Conservation (phyloP, 2,888 invertebrate genomes). For the Xiphydria camelus region DNA sequence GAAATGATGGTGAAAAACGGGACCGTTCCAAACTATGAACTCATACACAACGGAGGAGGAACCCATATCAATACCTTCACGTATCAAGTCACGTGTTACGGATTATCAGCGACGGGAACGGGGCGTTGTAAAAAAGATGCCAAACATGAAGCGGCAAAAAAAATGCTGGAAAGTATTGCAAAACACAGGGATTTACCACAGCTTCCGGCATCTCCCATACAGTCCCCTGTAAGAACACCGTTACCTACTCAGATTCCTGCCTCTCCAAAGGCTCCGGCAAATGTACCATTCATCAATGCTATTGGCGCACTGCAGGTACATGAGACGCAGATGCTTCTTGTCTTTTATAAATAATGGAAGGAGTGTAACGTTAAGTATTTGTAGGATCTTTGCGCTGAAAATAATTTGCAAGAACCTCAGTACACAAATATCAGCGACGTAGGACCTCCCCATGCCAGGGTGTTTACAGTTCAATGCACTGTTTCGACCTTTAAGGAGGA, state of each 20-base stretch:
- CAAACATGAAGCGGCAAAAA: conserved; percentile 56
- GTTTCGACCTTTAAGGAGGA: conserved; percentile 62
- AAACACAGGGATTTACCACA: conserved; percentile 34
- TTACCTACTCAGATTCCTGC: conserved; percentile 26
- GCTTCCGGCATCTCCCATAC: conserved; percentile 33
- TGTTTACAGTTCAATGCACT: conserved; percentile 65
- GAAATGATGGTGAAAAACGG: conserved; percentile 66
- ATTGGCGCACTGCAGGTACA: conserved; percentile 48
- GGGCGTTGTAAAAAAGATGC: conserved; percentile 58
- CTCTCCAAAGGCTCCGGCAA: conserved; percentile 27
- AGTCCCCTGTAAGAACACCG: conserved; percentile 40
- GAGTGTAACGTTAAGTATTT: conserved; percentile 10
- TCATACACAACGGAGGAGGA: conserved; percentile 51
- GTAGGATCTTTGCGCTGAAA: conserved; percentile 48
- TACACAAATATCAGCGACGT: conserved; percentile 66
- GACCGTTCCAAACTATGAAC: conserved; percentile 61
- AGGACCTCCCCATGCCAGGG: conserved; percentile 69
- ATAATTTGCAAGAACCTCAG: conserved; percentile 60
- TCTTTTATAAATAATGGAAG: background rate
- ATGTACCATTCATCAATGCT: conserved; percentile 46
- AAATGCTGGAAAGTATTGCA: conserved; percentile 48
- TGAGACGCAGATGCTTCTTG: conserved; percentile 3
- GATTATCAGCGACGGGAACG: conserved; percentile 43
- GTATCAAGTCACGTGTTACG: conserved; percentile 48
- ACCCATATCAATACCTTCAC: conserved; percentile 54